Conservation (phyloP, 2,888 invertebrate genomes). For the Andrena chrysosceles region DNA sequence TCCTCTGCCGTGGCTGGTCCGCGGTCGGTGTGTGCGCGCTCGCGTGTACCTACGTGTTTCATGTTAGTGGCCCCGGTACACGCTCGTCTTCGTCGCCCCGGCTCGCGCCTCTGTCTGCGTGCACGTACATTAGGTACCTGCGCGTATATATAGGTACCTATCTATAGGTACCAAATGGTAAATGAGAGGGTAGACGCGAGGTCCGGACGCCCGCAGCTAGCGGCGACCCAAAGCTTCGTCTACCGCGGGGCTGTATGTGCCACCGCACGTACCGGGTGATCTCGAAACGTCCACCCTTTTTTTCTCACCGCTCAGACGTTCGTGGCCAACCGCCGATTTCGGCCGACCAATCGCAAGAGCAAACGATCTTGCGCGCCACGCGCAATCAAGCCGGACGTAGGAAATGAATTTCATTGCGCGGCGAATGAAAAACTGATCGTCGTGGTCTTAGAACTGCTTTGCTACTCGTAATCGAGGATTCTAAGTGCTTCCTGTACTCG, state of each 20-base stretch:
- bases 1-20: conserved; percentile 35
- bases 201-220: conserved; percentile 84
- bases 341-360: neutral
- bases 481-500: too few species aligned
- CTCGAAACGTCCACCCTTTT: conserved; percentile 49
- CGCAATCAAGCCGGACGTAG: neutral
- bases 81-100: conserved; percentile 62
- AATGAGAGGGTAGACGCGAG: conserved; percentile 84
- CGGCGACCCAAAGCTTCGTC: conserved; percentile 85
- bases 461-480: too few species aligned
- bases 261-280: conserved; percentile 80
- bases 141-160: conserved; percentile 80
- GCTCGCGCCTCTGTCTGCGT: conserved; percentile 68
- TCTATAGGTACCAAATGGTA: conserved; percentile 85
- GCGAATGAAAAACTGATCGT: neutral
- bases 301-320: conserved; percentile 8
- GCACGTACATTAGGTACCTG: conserved; percentile 73
- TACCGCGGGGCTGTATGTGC: conserved; percentile 83
- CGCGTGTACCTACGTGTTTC: conserved; percentile 61
- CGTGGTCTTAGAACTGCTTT: too few species aligned
- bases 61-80: conserved; percentile 60
- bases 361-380: neutral
- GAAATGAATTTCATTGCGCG: neutral
- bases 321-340: neutral
- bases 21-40: conserved; percentile 34